These are phyloP conservation scores for Colistium nudipinnis DNA, from an alignment of 2,113 vertebrate species.

Conservation along the genomic window DNA sequence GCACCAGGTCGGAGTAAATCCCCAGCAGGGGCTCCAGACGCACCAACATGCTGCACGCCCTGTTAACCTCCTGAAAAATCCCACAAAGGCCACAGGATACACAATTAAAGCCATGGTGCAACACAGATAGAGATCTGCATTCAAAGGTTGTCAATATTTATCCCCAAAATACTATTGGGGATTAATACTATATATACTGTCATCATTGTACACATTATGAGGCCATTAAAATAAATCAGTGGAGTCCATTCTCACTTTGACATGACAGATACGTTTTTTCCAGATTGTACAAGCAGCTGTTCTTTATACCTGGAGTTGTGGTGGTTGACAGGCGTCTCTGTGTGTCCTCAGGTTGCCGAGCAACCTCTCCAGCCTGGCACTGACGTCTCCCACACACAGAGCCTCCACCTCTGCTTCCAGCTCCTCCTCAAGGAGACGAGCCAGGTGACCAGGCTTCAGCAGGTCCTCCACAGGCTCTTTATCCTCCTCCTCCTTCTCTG, in stretches of 20 bases:
- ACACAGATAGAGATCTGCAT: neutral
- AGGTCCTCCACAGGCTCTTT: constrained; percentile 77
- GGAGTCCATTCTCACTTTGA: neutral
- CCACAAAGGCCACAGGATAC: neutral
- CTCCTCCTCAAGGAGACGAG: constrained; percentile 87
- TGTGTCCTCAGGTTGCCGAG: constrained; percentile 83
- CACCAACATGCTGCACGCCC: constrained; percentile 85
- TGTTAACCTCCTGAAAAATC: constrained; percentile 79
- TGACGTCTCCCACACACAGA: constrained; percentile 83
- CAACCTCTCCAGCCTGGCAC: constrained; percentile 79
- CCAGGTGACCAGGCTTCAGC: constrained; percentile 88
- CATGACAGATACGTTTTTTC: neutral
- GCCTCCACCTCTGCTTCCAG: constrained; percentile 85
- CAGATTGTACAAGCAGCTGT: neutral
- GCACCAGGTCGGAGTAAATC: constrained; percentile 87
- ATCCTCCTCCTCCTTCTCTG: constrained; percentile 61
- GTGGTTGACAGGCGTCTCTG: constrained; percentile 79
- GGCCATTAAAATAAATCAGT: too few relatives aligned
- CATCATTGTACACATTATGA: too few relatives aligned
- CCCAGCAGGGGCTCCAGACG: constrained; percentile 88
- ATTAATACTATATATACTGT: too few relatives aligned
- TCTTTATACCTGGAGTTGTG: constrained; percentile 83
- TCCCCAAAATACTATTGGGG: too few relatives aligned
- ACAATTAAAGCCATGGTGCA: neutral
- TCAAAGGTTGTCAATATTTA: too few relatives aligned